Evolutionary conservation across 2,888 invertebrate genomes (phyloP), one percentile per base, ranked within the genome.

Genomic region (Cynaeus angustus): DNA sequence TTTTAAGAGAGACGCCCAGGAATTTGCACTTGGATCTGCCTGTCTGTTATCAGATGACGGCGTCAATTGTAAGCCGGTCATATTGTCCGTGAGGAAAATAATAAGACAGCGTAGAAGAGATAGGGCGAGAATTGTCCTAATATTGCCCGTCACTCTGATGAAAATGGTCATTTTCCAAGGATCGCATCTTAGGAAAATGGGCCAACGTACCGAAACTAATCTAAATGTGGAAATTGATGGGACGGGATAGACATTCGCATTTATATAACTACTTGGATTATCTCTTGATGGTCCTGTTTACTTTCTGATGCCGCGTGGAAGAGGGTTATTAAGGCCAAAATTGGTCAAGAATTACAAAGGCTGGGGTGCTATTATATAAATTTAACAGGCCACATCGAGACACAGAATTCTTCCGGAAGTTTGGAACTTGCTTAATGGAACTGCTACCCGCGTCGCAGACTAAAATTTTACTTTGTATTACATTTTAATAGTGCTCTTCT

Each of bases 1-100:
- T 70, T 75, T 71, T 64, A 72, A 74, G 71, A 65, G 74, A 66
- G 74, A 71, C 72, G 58, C 56, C 50, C 71, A 70, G 72, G 58
- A 75, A 75, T 76, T 74, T 70, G 69, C 72, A 75, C 74, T 75
- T 67, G 68, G 56, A 61, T 67, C 67, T 64, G 70, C 71, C 70
- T 74, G 74, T 76, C 73, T 78, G 74, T 77, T 76, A 77, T 78
- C 77, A 74, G 71, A 75, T 46, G 75, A 76, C 67, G 75, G 70
- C 73, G 72, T 73, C 74, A 74, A 73, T 77, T 72, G 72, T 75
- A 77, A 77, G 74, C 76, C 72, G 77, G 78, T 76, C 78, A 78
- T 78, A 79, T 80, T 78, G 79, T 79, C 77, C 78, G 78, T 78
- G 80, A 77, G 75, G 74, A 77, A 80, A 80, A 80, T 80, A 78